Conservation (phyloP, 2,113 vertebrate species). For the Penelope pileata region DNA sequence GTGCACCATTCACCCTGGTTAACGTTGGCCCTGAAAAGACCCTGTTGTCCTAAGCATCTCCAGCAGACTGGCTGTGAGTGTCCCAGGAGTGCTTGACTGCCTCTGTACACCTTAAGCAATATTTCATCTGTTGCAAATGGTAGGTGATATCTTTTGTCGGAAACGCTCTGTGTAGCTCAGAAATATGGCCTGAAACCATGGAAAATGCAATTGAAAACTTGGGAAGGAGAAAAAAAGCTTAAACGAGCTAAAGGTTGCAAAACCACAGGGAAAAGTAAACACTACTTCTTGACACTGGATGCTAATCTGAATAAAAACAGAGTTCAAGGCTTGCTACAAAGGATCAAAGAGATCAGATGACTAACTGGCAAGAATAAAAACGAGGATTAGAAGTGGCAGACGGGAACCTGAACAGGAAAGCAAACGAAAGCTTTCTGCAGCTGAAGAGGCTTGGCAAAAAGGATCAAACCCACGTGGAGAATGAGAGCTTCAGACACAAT, state of each 20-base stretch:
- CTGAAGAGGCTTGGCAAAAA: slow-evolving; percentile 53
- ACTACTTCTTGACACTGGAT: slow-evolving; percentile 13
- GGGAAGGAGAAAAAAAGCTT: slow-evolving; percentile 15
- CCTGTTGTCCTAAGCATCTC: not conserved
- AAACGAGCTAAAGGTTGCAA: slow-evolving; percentile 38
- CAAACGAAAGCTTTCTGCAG: slow-evolving; percentile 54
- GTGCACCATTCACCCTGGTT: not conserved
- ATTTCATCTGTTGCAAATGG: not conserved
- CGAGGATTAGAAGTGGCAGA: slow-evolving; percentile 55
- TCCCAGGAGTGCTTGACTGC: not conserved
- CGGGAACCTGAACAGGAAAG: slow-evolving; percentile 55
- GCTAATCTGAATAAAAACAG: slow-evolving; percentile 64
- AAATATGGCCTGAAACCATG: not conserved
- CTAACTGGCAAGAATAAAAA: slow-evolving; percentile 62
- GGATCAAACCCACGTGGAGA: slow-evolving; percentile 33
- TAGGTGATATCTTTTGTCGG: not conserved
- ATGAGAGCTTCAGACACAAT: not conserved
- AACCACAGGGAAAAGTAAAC: slow-evolving; percentile 34
- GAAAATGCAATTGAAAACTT: slow-evolving; percentile 27
- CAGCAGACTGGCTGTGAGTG: not conserved
- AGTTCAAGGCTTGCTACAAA: slow-evolving; percentile 57
- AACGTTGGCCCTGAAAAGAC: not conserved
- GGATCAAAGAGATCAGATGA: slow-evolving; percentile 63
- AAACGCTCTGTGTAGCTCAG: not conserved
- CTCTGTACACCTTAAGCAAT: not conserved